Conservation (phyloP, 2,797 vertebrate genomes). For the Dromococcyx pavoninus region DNA sequence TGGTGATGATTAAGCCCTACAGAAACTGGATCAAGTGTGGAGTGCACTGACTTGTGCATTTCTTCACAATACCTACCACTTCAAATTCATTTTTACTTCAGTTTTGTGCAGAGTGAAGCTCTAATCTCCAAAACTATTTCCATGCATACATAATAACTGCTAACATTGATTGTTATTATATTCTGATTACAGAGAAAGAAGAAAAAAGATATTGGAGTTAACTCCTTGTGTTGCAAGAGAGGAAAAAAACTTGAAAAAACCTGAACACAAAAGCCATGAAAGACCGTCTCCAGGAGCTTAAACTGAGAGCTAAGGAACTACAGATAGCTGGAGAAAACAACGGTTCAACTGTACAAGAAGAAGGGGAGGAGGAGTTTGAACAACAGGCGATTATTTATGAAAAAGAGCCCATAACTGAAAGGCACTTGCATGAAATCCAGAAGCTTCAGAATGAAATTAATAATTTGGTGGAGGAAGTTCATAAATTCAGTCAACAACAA, state of each 20-base stretch:
- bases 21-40: background rate
- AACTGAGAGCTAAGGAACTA: constrained; percentile 79
- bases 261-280: constrained; percentile 75
- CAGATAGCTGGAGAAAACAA: constrained; percentile 64
- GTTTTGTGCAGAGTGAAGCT: background rate
- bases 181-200: constrained; percentile 28
- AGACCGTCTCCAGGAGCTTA: constrained; percentile 90
- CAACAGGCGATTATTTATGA: constrained; percentile 92
- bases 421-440: constrained; percentile 85
- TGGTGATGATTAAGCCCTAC: background rate
- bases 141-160: background rate
- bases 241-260: background rate
- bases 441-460: constrained; percentile 84
- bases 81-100: background rate
- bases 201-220: background rate
- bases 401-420: constrained; percentile 86
- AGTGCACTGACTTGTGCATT: background rate
- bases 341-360: constrained; percentile 40
- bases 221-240: background rate
- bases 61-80: background rate
- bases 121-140: background rate
- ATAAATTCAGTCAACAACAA: constrained; percentile 88
- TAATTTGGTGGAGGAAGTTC: constrained; percentile 82
- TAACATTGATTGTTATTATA: background rate
- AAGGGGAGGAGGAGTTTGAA: constrained; percentile 73